phyloP scores from a whole-genome alignment of 2,888 invertebrate species.

The Melitaea athalia region DNA sequence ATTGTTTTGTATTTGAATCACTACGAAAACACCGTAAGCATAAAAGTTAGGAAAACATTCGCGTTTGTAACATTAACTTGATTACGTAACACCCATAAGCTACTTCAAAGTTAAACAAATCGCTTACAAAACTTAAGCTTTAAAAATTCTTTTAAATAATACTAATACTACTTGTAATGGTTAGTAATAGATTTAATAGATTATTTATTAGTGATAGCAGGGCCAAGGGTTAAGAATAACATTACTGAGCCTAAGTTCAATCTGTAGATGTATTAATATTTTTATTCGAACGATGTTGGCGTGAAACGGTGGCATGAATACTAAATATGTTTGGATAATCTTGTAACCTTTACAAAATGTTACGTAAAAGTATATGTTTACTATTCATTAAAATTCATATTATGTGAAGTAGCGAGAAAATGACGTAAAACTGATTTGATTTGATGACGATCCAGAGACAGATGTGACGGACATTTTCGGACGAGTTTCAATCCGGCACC shows the following conservation, averaged over 20 bases:
- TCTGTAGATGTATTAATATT: slow-evolving; percentile 4
- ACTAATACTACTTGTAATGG: background rate
- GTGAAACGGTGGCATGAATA: background rate
- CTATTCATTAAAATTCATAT: slow-evolving; percentile 1
- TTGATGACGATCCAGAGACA: no score
- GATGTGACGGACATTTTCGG: no score
- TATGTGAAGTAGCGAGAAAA: background rate
- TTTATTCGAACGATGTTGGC: background rate
- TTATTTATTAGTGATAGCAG: slow-evolving; percentile 3
- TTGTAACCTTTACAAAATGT: background rate
- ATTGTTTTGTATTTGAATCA: no score
- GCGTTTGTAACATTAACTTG: slow-evolving; percentile 6
- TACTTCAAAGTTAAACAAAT: background rate
- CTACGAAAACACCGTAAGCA: no score
- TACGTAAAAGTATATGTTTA: slow-evolving; percentile 3
- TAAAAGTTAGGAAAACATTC: background rate
- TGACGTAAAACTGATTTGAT: no score
- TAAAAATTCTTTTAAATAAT: background rate
- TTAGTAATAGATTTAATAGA: background rate
- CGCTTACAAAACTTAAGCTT: background rate
- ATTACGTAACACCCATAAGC: background rate
- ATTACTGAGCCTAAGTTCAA: slow-evolving; percentile 1
- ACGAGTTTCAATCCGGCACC: no score
- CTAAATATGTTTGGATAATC: background rate
- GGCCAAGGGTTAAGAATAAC: slow-evolving; percentile 7